Conservation (phyloP, 2,113 vertebrate species). For the Labeo catla region DNA sequence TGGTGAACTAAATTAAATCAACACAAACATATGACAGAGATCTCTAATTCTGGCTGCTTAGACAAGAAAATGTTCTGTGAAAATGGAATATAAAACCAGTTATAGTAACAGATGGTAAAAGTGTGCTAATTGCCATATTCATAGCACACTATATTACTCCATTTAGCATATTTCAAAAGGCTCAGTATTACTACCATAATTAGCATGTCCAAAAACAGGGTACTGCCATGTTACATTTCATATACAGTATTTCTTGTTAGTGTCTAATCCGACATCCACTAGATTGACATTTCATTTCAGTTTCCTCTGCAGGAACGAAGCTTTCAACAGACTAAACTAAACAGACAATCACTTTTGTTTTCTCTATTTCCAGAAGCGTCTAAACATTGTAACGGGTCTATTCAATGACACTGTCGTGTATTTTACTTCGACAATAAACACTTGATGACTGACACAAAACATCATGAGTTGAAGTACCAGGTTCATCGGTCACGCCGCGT, state of each 20-base stretch:
- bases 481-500: background rate
- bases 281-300: background rate
- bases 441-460: background rate
- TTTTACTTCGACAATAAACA: background rate
- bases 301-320: background rate
- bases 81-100: background rate
- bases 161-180: too few relatives aligned
- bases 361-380: conserved; percentile 1
- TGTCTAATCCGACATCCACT: background rate
- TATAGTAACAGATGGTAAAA: background rate
- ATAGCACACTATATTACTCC: too few relatives aligned
- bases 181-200: too few relatives aligned
- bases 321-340: background rate
- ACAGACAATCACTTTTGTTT: background rate
- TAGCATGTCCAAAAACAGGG: too few relatives aligned
- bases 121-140: background rate
- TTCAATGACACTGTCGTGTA: background rate
- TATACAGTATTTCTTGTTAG: too few relatives aligned
- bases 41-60: background rate
- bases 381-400: background rate
- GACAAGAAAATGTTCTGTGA: background rate
- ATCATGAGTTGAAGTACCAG: background rate
- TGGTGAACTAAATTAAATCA: background rate
- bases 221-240: too few relatives aligned
- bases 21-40: background rate